A percentile compares a stretch with the other conserved stretches of the same genome.
Conservation (phyloP, 2,888 invertebrate genomes). For the Leucania comma region DNA sequence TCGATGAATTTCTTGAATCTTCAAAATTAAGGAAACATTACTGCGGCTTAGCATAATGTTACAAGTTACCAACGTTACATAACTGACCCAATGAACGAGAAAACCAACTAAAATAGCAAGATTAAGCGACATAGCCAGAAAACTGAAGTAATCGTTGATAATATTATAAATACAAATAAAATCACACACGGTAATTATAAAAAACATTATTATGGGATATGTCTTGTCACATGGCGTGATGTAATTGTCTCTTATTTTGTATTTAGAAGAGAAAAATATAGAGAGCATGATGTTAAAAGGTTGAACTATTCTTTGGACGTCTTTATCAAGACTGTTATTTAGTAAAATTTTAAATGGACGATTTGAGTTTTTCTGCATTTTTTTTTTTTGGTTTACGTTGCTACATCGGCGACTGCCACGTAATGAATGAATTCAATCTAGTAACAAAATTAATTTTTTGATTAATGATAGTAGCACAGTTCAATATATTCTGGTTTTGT, state of each 20-base stretch:
- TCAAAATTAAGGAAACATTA: constrained; percentile 8
- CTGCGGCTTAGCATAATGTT: not conserved
- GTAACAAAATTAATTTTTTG: not conserved
- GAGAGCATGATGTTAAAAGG: constrained; percentile 24
- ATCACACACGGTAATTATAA: not conserved
- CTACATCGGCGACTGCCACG: not conserved
- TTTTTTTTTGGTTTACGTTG: not conserved
- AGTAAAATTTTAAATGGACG: not conserved
- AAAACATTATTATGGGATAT: not conserved
- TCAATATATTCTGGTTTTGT: not conserved
- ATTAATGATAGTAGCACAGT: not conserved
- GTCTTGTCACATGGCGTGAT: constrained; percentile 15
- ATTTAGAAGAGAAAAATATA: constrained; percentile 8
- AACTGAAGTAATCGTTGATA: not conserved
- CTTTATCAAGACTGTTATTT: constrained; percentile 15
- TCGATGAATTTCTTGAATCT: constrained; percentile 25
- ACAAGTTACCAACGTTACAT: not conserved
- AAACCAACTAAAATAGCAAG: not conserved
- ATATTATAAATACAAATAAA: not conserved
- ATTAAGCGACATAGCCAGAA: too few species aligned
- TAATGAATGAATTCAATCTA: not conserved
- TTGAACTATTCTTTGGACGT: constrained; percentile 4
- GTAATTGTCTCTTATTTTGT: constrained; percentile 5
- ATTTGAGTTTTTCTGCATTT: not conserved
- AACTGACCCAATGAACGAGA: not conserved